These are phyloP conservation scores for Hydrocynus forskahlii DNA, from an alignment of 2,797 vertebrate species.

Conservation along the genomic window DNA sequence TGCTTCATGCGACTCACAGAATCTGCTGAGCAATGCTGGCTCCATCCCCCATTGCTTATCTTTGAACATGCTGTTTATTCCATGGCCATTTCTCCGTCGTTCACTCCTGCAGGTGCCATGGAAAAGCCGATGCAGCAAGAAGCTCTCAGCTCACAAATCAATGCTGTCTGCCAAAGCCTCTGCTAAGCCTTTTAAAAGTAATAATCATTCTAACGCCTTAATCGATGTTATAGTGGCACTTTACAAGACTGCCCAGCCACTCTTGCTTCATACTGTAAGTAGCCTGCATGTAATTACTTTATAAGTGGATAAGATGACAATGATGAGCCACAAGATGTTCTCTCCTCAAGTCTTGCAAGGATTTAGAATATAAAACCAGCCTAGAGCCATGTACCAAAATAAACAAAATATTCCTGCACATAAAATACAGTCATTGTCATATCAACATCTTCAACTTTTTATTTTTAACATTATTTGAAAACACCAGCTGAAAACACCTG, in stretches of 20 bases:
- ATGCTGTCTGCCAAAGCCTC: conserved; percentile 23
- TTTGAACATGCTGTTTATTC: conserved; percentile 24
- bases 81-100: neutral
- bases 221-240: conserved; percentile 29
- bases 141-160: conserved; percentile 21
- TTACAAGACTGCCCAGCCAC: neutral
- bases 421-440: neutral
- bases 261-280: conserved; percentile 2
- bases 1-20: conserved; percentile 31
- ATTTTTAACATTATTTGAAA: neutral
- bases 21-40: conserved; percentile 25
- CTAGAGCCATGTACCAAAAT: neutral
- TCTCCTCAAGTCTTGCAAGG: neutral
- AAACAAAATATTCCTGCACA: neutral
- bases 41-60: conserved; percentile 13
- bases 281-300: conserved; percentile 1
- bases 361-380: neutral
- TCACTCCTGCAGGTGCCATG: conserved; percentile 11
- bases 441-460: neutral
- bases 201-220: conserved; percentile 40
- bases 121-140: conserved; percentile 23
- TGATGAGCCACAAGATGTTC: neutral
- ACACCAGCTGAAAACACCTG: neutral
- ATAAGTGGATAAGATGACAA: conserved; percentile 25
- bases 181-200: conserved; percentile 38